phyloP scores from a whole-genome alignment of 2,797 vertebrate genomes.

The Pristis pectinata region DNA sequence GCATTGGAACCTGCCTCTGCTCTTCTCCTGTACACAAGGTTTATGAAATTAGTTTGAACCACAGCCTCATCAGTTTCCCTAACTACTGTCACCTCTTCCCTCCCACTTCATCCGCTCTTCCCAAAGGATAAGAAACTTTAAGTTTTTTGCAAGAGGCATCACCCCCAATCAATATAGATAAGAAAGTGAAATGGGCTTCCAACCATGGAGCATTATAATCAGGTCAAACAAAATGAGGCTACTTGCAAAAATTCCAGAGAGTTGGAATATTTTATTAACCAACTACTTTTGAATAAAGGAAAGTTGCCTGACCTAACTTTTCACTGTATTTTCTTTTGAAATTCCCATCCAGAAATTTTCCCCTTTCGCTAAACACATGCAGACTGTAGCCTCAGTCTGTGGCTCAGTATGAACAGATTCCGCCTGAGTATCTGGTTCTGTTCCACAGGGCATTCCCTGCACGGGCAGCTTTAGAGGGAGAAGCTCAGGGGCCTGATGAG shows the following conservation, averaged over 20 bases:
- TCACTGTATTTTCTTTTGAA: neutral
- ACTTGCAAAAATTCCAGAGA: neutral
- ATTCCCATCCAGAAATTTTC: neutral
- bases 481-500: neutral
- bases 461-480: neutral
- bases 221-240: neutral
- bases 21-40: neutral
- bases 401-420: neutral
- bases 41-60: neutral
- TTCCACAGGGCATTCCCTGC: neutral
- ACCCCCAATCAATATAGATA: neutral
- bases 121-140: neutral
- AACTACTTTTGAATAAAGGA: neutral
- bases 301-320: neutral
- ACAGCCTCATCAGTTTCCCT: neutral
- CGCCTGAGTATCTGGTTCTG: neutral
- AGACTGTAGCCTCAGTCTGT: neutral
- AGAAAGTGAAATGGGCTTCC: neutral
- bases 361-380: too few species aligned
- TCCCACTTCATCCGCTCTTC: neutral
- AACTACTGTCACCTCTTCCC: neutral
- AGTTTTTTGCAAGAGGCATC: too few species aligned
- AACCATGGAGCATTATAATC: neutral
- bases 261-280: neutral
- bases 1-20: neutral